phyloP scores from a whole-genome alignment of 2,888 invertebrate species.

The Matsumyia berberina region DNA sequence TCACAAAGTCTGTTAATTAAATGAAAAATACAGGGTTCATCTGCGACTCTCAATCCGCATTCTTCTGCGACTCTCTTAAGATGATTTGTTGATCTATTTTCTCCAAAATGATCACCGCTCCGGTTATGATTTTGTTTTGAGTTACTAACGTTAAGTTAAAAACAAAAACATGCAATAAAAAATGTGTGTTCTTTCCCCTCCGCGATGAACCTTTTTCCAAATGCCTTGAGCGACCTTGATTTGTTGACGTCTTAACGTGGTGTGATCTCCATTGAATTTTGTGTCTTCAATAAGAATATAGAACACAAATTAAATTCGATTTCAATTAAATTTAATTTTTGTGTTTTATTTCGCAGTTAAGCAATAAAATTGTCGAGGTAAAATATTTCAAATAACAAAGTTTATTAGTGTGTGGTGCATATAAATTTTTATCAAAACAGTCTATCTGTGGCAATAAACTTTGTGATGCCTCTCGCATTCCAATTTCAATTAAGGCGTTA shows the following conservation, averaged over 20 bases:
- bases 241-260: not conserved
- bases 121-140: not conserved
- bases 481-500: constrained; percentile 26
- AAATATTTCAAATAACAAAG: constrained; percentile 9
- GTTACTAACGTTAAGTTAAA: not conserved
- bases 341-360: not conserved
- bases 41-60: not conserved
- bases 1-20: not conserved
- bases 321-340: constrained; percentile 3
- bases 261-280: constrained; percentile 16
- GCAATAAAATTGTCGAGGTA: not conserved
- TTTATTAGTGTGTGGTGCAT: constrained; percentile 18
- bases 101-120: not conserved
- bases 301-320: constrained; percentile 31
- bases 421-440: constrained; percentile 6
- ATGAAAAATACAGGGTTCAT: not conserved
- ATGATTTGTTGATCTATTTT: not conserved
- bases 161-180: constrained; percentile 6
- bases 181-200: not conserved
- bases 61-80: not conserved
- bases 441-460: constrained; percentile 23
- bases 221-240: constrained; percentile 18
- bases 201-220: constrained; percentile 6
- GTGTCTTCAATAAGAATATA: constrained; percentile 30
- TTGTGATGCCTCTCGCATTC: constrained; percentile 17